Conservation (phyloP, 2,113 vertebrate species). For the Aptenodytes patagonicus region DNA sequence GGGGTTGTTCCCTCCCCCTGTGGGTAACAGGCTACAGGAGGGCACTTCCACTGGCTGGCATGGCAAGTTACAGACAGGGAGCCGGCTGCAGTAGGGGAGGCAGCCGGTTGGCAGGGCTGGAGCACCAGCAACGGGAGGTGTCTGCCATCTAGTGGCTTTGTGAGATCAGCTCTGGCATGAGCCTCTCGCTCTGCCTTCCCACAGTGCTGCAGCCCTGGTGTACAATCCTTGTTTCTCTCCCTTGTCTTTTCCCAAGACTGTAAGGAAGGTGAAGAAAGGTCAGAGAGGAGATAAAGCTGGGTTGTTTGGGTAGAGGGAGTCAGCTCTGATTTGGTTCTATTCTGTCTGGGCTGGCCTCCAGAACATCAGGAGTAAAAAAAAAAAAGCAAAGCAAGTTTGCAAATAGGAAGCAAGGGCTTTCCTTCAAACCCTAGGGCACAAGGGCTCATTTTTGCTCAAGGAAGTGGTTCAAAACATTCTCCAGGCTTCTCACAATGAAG, state of each 20-base stretch:
- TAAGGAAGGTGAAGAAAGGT: neutral
- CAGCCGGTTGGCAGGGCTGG: neutral
- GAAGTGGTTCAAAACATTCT: neutral
- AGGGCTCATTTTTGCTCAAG: neutral
- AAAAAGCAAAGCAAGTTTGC: neutral
- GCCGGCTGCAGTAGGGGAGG: neutral
- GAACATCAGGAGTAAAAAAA: neutral
- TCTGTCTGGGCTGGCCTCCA: neutral
- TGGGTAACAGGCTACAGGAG: neutral
- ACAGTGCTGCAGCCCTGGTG: neutral
- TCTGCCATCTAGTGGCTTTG: slow-evolving; percentile 28
- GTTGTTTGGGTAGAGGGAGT: neutral
- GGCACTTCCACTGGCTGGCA: neutral
- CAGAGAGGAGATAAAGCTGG: neutral
- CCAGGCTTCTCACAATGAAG: neutral
- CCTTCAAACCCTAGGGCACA: neutral
- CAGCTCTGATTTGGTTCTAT: neutral
- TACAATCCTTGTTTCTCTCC: neutral
- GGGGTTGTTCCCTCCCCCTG: neutral
- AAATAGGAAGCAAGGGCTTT: neutral
- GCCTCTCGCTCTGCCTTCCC: neutral
- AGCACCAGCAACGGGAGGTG: neutral
- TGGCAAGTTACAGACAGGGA: too few relatives aligned
- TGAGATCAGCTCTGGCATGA: neutral
- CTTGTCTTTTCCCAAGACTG: neutral